These are phyloP conservation scores for Altica lythri DNA, from an alignment of 2,888 invertebrate species.

Conservation along the genomic window DNA sequence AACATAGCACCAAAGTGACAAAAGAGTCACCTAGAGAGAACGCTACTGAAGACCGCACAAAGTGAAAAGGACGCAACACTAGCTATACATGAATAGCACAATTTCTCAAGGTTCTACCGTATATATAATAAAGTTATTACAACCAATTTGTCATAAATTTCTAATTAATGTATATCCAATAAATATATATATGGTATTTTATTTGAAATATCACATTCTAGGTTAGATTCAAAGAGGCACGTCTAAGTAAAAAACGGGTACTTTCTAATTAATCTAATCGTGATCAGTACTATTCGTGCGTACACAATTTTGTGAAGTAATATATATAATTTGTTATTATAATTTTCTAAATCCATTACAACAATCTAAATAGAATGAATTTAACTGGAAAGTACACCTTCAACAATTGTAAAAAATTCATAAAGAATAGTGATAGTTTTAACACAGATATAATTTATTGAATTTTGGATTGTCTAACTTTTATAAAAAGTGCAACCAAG, in stretches of 20 bases:
- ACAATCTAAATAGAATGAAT: background rate
- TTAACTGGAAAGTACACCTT: background rate
- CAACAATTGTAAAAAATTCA: background rate
- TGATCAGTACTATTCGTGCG: background rate
- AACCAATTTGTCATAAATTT: no score
- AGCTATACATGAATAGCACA: no score
- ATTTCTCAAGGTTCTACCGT: no score
- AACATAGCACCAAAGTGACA: no score
- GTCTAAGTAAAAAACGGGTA: conserved; percentile 5
- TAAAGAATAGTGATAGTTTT: conserved; percentile 6
- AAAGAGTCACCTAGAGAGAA: no score
- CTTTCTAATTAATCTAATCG: conserved; percentile 2
- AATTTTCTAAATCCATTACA: background rate
- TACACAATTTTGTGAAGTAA: no score
- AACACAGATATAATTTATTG: conserved; percentile 5
- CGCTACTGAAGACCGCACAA: no score
- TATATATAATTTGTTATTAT: no score
- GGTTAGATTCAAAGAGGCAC: conserved; percentile 10
- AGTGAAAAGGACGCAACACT: no score
- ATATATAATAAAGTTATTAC: no score
- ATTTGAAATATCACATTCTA: conserved; percentile 13
- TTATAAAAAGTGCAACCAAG: conserved; percentile 22
- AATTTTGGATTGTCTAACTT: conserved; percentile 21
- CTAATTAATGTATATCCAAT: no score
- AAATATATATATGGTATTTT: no score